Percentiles rank a stretch among this genome's conserved stretches.
Conservation (phyloP, 2,888 invertebrate genomes). For the Homarus gammarus region DNA sequence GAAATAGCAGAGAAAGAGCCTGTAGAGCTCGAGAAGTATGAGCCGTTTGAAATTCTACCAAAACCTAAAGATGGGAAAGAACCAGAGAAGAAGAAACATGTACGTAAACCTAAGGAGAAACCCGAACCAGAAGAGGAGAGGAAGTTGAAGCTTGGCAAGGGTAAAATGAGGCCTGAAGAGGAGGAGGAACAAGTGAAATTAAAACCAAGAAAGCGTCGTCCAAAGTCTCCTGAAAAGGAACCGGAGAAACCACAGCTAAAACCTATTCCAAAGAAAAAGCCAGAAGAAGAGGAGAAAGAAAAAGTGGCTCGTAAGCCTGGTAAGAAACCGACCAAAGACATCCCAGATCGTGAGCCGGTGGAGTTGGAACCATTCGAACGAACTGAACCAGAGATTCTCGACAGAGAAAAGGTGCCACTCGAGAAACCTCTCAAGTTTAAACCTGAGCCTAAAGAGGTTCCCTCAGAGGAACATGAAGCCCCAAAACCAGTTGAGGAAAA, state of each 20-base stretch:
- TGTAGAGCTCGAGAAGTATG: conserved; percentile 49
- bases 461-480: conserved; percentile 11
- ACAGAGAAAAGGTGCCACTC: conserved; percentile 47
- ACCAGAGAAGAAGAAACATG: conserved; percentile 36
- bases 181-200: conserved; percentile 41
- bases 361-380: conserved; percentile 61
- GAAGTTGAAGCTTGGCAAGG: conserved; percentile 52
- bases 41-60: conserved; percentile 4
- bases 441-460: conserved; percentile 51
- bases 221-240: conserved; percentile 55
- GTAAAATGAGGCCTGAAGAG: conserved; percentile 35
- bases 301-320: conserved; percentile 43
- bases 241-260: conserved; percentile 45
- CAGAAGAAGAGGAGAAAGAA: conserved; percentile 55
- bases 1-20: conserved; percentile 62
- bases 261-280: conserved; percentile 59
- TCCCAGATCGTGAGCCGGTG: conserved; percentile 58
- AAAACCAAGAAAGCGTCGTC: conserved; percentile 38
- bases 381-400: conserved; percentile 53
- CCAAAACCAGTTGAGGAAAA: conserved; percentile 38
- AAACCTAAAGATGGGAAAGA: conserved; percentile 46
- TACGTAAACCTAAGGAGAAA: conserved; percentile 38
- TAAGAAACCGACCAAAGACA: conserved; percentile 40
- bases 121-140: conserved; percentile 44
- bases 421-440: conserved; percentile 48